Percentiles rank a stretch among this genome's conserved stretches.
phyloP scores from a whole-genome alignment of 2,888 invertebrate genomes.

The Folsomia candida region DNA sequence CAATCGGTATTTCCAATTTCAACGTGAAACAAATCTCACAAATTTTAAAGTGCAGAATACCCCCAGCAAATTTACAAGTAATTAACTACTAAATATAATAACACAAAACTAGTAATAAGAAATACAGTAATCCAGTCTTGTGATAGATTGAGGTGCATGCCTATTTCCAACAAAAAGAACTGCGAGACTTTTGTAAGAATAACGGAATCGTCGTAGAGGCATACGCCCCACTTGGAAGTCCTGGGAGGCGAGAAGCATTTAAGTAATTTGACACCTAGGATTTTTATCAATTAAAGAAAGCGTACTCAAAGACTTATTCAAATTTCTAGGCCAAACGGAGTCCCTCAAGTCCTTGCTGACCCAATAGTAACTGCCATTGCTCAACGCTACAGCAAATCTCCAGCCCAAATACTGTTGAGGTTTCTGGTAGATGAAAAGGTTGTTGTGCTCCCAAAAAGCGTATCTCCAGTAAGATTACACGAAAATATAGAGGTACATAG shows the following conservation, averaged over 20 bases:
- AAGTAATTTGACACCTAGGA: too few species aligned
- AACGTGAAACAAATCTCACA: conserved; percentile 70
- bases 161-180: conserved; percentile 69
- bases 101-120: too few species aligned
- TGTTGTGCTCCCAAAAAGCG: conserved; percentile 79
- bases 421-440: conserved; percentile 71
- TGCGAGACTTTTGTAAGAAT: conserved; percentile 62
- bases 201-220: conserved; percentile 72
- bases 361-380: conserved; percentile 53
- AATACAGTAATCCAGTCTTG: too few species aligned
- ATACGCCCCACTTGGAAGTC: conserved; percentile 65
- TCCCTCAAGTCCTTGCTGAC: conserved; percentile 49
- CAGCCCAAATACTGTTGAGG: conserved; percentile 73
- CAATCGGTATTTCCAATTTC: conserved; percentile 86
- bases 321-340: conserved; percentile 26
- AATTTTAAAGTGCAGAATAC: conserved; percentile 63
- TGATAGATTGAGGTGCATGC: conserved; percentile 69
- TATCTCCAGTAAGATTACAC: conserved; percentile 66
- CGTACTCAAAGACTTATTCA: too few species aligned
- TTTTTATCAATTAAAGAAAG: too few species aligned
- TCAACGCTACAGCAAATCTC: conserved; percentile 62
- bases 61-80: conserved; percentile 61
- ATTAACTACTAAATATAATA: not conserved
- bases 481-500: conserved; percentile 63
- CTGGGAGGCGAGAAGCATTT: conserved; percentile 27